A percentile compares a stretch with the other conserved stretches of the same genome.
Conservation (phyloP, 2,797 vertebrate genomes). For the Tinamus major region DNA sequence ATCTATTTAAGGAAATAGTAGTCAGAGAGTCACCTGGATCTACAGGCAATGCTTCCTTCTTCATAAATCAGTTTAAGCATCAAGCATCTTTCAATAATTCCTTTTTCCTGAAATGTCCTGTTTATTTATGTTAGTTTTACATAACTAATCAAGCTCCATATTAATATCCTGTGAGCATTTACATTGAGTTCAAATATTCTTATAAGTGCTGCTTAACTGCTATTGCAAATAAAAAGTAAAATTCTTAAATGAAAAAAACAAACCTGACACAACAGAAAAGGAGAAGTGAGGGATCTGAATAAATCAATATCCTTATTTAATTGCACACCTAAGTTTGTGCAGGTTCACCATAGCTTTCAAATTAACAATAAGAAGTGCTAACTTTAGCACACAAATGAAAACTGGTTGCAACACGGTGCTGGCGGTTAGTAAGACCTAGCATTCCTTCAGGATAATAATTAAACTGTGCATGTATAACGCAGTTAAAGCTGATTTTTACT, state of each 20-base stretch:
- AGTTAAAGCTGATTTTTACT: constrained; percentile 14
- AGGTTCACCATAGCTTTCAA: neutral
- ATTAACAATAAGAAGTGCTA: constrained; percentile 6
- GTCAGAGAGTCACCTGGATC: neutral
- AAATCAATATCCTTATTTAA: constrained; percentile 20
- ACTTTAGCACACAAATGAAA: neutral
- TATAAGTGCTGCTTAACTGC: neutral
- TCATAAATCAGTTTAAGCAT: neutral
- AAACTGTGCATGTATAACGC: neutral
- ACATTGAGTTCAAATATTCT: neutral
- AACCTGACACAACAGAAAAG: neutral
- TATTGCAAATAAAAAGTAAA: neutral
- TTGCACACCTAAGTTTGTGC: fast-evolving
- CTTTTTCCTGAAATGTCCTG: neutral
- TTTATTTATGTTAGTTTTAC: neutral
- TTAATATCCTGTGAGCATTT: neutral
- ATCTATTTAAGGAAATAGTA: neutral
- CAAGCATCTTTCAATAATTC: neutral
- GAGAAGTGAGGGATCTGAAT: neutral
- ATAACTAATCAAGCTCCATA: neutral
- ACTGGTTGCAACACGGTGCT: neutral
- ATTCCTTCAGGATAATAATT: constrained; percentile 24
- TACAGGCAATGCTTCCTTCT: neutral
- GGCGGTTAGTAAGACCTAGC: neutral
- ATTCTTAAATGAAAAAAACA: neutral